Conservation (phyloP, 2,113 vertebrate species). For the Brevimyrus niger region DNA sequence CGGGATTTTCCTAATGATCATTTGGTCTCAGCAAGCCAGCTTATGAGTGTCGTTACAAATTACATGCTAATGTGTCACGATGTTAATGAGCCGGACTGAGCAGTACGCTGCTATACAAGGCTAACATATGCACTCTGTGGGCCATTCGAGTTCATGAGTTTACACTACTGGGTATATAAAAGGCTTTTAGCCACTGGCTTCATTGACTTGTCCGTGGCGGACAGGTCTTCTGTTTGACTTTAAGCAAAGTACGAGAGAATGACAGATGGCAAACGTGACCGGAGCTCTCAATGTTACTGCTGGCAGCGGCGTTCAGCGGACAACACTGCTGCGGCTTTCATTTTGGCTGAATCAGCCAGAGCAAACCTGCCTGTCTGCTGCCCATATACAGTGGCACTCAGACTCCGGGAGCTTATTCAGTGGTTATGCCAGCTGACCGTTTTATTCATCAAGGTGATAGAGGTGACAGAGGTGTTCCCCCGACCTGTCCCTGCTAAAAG, state of each 20-base stretch:
- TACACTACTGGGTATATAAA: not conserved
- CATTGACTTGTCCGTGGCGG: constrained; percentile 5
- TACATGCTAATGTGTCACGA: not conserved
- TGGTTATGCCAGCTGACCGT: not conserved
- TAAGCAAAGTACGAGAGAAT: not conserved
- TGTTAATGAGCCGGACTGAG: not conserved
- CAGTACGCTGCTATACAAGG: not conserved
- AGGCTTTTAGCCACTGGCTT: not conserved
- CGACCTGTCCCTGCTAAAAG: not conserved
- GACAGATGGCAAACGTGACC: not conserved
- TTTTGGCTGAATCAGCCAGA: constrained; percentile 20
- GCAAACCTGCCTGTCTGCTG: not conserved
- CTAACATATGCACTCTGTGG: not conserved
- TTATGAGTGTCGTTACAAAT: not conserved
- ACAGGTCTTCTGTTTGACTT: constrained; percentile 13
- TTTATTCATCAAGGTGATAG: not conserved
- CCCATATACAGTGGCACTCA: not conserved
- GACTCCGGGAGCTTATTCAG: constrained; percentile 14
- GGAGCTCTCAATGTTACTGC: not conserved
- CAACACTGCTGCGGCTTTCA: constrained; percentile 8
- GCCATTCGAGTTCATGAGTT: not conserved
- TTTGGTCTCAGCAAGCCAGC: not conserved
- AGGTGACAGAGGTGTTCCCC: not conserved
- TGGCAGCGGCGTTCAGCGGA: constrained; percentile 20
- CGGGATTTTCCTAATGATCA: not conserved